Evolutionary conservation across 2,888 invertebrate species (phyloP).

Genomic region (Sphinx pinastri): DNA sequence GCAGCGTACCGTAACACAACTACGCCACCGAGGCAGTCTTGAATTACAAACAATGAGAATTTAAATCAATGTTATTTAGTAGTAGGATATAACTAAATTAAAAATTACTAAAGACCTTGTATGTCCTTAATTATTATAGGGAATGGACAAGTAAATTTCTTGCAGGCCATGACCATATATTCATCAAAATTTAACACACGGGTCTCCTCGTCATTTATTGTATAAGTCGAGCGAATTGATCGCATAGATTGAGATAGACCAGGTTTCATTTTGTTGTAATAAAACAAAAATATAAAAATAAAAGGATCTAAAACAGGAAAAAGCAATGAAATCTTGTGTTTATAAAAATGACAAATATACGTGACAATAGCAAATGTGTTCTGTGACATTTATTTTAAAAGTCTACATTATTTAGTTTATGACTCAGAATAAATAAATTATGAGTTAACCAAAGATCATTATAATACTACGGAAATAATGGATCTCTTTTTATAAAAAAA

Average conservation of each 20-base stretch:
- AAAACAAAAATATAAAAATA: conserved; percentile 12
- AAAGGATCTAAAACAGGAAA: neutral
- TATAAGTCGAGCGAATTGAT: conserved; percentile 37
- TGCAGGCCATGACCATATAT: conserved; percentile 40
- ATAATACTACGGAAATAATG: too few species aligned
- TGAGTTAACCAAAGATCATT: too few species aligned
- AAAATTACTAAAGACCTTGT: conserved; percentile 39
- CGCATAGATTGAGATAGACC: conserved; percentile 33
- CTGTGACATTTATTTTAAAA: neutral
- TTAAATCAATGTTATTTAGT: too few species aligned
- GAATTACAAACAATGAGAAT: too few species aligned
- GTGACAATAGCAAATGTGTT: neutral
- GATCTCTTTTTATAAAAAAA: neutral
- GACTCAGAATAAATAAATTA: too few species aligned
- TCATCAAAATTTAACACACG: conserved; percentile 42
- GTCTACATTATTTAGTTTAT: neutral
- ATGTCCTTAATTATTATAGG: conserved; percentile 41
- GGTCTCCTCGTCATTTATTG: conserved; percentile 25
- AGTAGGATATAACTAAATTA: too few species aligned
- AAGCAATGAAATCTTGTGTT: neutral
- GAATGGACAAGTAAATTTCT: conserved; percentile 45
- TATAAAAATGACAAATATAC: neutral
- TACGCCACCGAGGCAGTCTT: too few species aligned
- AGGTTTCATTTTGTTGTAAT: conserved; percentile 6
- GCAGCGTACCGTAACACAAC: too few species aligned